phyloP scores from a whole-genome alignment of 2,113 vertebrate genomes.

The Euleptes europaea region DNA sequence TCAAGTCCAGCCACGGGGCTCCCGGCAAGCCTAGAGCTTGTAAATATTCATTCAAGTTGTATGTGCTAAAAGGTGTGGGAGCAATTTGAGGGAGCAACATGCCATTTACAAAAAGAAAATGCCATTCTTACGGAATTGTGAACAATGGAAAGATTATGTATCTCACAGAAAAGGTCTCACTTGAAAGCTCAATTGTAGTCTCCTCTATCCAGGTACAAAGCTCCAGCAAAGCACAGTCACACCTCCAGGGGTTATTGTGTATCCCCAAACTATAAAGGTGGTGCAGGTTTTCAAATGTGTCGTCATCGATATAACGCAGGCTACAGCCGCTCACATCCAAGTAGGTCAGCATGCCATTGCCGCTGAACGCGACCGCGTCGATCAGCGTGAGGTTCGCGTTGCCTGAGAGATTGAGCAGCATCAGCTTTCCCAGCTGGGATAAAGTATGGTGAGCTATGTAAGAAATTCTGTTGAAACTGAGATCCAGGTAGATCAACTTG shows the following conservation, averaged over 20 bases:
- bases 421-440: conserved; percentile 79
- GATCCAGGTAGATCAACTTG: conserved; percentile 85
- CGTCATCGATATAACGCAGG: conserved; percentile 79
- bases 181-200: conserved; percentile 81
- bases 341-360: conserved; percentile 82
- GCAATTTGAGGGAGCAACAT: neutral
- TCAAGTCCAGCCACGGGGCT: too few species aligned
- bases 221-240: conserved; percentile 86
- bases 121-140: neutral
- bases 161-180: conserved; percentile 66
- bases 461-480: conserved; percentile 85
- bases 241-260: conserved; percentile 87
- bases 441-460: conserved; percentile 83
- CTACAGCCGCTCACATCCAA: conserved; percentile 88
- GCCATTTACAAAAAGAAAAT: neutral
- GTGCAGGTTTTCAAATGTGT: conserved; percentile 74
- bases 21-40: neutral
- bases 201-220: conserved; percentile 85
- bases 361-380: conserved; percentile 79
- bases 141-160: neutral
- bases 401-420: conserved; percentile 85
- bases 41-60: neutral
- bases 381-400: conserved; percentile 82
- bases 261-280: conserved; percentile 80
- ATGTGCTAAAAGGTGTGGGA: neutral